Evolutionary conservation across 1,140 invertebrate genomes (phyloP).

Genomic region (Drosophila erecta): DNA sequence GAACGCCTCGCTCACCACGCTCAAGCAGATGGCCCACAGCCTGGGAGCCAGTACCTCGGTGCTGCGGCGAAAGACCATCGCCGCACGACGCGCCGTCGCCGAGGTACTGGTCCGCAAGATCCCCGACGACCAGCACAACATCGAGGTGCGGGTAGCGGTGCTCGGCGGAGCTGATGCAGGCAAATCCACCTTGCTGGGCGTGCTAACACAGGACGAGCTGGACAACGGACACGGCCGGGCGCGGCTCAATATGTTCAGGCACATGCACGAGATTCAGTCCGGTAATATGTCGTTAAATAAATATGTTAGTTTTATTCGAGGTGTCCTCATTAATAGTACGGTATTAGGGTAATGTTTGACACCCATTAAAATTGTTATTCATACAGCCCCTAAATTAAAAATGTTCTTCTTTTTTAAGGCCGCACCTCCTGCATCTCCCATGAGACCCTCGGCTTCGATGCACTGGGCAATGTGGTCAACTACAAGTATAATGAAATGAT

Average conservation of each 20-base stretch:
- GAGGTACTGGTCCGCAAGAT: conserved; percentile 97
- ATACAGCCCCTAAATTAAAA: neutral
- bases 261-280: conserved; percentile 98
- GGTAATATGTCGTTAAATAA: conserved; percentile 22
- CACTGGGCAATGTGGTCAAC: conserved; percentile 90
- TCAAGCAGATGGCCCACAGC: conserved; percentile 93
- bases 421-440: conserved; percentile 98
- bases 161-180: conserved; percentile 97
- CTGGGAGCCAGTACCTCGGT: conserved; percentile 92
- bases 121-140: conserved; percentile 95
- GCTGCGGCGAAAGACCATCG: conserved; percentile 85
- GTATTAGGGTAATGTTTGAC: no score
- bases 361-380: no score
- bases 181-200: conserved; percentile 96
- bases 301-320: no score
- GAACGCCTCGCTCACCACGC: conserved; percentile 91
- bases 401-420: conserved; percentile 85
- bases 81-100: conserved; percentile 87
- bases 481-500: conserved; percentile 95
- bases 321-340: no score
- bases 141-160: conserved; percentile 96
- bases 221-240: conserved; percentile 98
- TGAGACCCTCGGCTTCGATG: conserved; percentile 98
- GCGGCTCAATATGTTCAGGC: conserved; percentile 97
- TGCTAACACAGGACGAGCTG: conserved; percentile 96